These are phyloP conservation scores for Bubo bubo DNA, from an alignment of 2,113 vertebrate genomes.

Conservation along the genomic window DNA sequence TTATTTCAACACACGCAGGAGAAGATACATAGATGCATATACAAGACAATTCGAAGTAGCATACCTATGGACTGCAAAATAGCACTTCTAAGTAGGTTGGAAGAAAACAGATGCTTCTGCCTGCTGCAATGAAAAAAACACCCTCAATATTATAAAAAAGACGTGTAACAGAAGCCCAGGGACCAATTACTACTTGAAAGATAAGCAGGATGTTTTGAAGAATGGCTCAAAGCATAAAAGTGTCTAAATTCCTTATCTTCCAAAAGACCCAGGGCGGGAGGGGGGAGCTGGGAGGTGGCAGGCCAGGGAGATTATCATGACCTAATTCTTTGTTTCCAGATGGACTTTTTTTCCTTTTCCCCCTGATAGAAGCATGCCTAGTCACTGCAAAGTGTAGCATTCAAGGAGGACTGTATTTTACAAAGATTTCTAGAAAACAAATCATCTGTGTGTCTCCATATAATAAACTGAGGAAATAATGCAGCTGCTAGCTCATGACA, in stretches of 20 bases:
- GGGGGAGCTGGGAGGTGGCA: neutral
- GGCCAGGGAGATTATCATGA: neutral
- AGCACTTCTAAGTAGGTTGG: neutral
- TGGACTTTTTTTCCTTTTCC: neutral
- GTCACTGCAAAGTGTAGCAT: neutral
- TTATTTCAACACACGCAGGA: neutral
- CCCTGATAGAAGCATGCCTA: neutral
- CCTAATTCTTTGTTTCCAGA: slow-evolving; percentile 19
- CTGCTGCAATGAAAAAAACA: neutral
- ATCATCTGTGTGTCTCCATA: neutral
- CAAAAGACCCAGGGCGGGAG: neutral
- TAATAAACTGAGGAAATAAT: neutral
- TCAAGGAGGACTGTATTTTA: neutral
- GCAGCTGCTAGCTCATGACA: neutral
- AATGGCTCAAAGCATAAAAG: neutral
- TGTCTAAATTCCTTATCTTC: neutral
- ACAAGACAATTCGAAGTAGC: neutral
- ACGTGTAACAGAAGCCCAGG: neutral
- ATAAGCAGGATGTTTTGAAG: slow-evolving; percentile 8
- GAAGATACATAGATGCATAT: neutral
- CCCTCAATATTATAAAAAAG: neutral
- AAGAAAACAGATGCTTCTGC: neutral
- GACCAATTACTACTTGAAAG: slow-evolving; percentile 15
- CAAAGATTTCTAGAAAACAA: neutral
- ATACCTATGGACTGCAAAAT: neutral